phyloP scores from a whole-genome alignment of 2,113 vertebrate species.

The Python bivittatus region DNA sequence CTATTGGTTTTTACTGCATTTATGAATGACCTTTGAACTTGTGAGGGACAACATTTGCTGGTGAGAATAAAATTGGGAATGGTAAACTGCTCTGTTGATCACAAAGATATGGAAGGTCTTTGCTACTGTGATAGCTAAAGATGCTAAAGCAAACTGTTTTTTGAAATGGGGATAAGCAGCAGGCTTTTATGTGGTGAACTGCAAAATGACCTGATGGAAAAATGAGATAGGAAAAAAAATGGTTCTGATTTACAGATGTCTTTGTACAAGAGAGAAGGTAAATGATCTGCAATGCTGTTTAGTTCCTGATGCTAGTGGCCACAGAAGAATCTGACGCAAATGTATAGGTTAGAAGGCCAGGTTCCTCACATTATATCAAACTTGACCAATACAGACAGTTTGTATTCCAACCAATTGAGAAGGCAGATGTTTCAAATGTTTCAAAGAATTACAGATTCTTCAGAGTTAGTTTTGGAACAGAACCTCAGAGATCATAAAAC shows the following conservation, averaged over 20 bases:
- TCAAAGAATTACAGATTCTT: no score
- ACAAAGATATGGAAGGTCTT: not conserved
- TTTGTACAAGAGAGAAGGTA: no score
- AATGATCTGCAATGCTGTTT: no score
- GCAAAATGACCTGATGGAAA: not conserved
- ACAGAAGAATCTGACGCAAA: no score
- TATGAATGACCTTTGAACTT: conserved; percentile 3
- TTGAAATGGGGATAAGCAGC: not conserved
- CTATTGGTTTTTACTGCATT: conserved; percentile 4
- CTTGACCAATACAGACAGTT: not conserved
- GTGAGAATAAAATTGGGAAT: not conserved
- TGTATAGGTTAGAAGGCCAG: no score
- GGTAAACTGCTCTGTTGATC: not conserved
- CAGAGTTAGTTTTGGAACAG: not conserved
- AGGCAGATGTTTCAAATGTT: not conserved
- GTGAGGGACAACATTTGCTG: not conserved
- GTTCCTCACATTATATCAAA: no score
- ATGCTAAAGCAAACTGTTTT: not conserved
- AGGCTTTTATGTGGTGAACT: not conserved
- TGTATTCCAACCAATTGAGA: not conserved
- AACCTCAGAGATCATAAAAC: not conserved
- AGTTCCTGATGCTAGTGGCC: no score
- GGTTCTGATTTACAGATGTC: no score
- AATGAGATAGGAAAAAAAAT: no score
- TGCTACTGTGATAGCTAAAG: not conserved